These are phyloP conservation scores for Xestia rhomboidea DNA, from an alignment of 2,888 invertebrate species.

Conservation along the genomic window DNA sequence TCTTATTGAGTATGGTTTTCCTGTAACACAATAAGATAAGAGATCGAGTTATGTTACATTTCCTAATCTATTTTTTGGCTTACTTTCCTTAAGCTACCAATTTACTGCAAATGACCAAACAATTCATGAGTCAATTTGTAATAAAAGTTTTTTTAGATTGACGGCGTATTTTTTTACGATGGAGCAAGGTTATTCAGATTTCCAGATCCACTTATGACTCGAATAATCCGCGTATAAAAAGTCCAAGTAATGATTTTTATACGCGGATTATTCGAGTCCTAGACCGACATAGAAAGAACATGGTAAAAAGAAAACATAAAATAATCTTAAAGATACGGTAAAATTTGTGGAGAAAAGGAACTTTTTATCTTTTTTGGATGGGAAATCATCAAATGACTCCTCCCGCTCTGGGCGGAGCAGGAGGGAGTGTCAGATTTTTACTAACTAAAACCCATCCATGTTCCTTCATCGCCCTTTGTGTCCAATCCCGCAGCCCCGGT, in stretches of 20 bases:
- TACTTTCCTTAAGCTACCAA: not conserved
- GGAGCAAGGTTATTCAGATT: not conserved
- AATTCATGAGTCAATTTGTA: not conserved
- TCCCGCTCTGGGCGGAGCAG: too few relatives aligned
- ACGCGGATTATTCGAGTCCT: too few relatives aligned
- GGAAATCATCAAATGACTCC: too few relatives aligned
- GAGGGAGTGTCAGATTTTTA: too few relatives aligned
- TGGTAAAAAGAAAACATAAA: too few relatives aligned
- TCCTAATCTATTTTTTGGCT: not conserved
- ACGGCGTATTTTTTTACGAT: not conserved
- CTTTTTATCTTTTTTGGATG: too few relatives aligned
- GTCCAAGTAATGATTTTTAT: too few relatives aligned
- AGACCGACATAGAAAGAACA: too few relatives aligned
- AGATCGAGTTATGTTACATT: not conserved
- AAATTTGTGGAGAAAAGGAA: not conserved
- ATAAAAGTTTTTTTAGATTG: not conserved
- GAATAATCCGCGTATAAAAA: not conserved
- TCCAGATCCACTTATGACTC: not conserved
- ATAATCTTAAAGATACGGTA: not conserved
- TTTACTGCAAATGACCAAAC: not conserved
- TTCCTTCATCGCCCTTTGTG: too few relatives aligned
- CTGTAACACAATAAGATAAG: slow-evolving; percentile 16
- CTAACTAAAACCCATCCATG: too few relatives aligned
- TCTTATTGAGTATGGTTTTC: slow-evolving; percentile 26
- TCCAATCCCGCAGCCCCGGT: too few relatives aligned